Evolutionary conservation across 2,888 invertebrate species (phyloP), one percentile per base, ranked within the genome.

Genomic region (Acutogordius australiensis): DNA sequence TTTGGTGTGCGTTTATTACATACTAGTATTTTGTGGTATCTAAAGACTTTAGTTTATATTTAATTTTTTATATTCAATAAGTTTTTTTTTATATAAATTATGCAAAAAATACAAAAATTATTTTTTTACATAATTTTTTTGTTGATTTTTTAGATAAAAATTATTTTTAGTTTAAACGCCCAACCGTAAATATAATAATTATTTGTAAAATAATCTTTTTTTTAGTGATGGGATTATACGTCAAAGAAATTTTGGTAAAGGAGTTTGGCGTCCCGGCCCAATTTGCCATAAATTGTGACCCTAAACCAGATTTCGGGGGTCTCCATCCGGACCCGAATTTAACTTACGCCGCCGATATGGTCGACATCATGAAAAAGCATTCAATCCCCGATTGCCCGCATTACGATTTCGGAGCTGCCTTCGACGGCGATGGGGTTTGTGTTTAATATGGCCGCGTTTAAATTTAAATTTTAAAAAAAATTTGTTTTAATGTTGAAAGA

Each of bases 241-340:
- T 87, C 0, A 78, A 79, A 65, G 78, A 80, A 61, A 85, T 97
- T 65, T 85, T 94, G 68, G 73, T 82, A 13, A 79, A 83, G 56
- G 84, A 85, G 68, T 74, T 99, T 51, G 83, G 84, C 0, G 81
- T 85, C 0, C 72, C 78, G 1, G 74, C 77, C 1, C 73, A 76
- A 45, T 80, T 78, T 67, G 79, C 82, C 2, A 79, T 84, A 0
- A 81, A 84, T 64, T 79, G 80, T 45, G 77, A 76, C 0, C 86
- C 90, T 0, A 73, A 90, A 61, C 81, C 83, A 64, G 91, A 97
- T 74, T 97, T 97, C 71, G 94, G 94, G 1, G 90, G 90, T 37
- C 77, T 81, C 58, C 87, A 78, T 73, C 97, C 97, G 0, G 97
- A 99, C 76, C 97, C 97, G 26, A 99, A 99, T 75, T 76, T 85